phyloP scores from a whole-genome alignment of 2,113 vertebrate genomes.

The Turdus rufiventris region DNA sequence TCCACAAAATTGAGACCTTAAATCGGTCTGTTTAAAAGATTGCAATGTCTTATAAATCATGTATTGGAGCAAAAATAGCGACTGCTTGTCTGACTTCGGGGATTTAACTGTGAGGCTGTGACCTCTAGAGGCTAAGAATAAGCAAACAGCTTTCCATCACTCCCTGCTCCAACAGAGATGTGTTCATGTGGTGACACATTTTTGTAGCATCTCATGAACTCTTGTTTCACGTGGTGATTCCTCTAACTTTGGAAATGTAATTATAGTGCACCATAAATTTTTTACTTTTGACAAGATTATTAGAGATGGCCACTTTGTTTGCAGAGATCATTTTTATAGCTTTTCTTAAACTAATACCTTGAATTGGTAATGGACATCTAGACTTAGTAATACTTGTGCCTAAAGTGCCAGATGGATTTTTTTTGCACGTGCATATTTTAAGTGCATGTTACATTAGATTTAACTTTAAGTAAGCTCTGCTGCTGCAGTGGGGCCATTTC shows the following conservation, averaged over 20 bases:
- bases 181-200: background rate
- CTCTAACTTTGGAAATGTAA: background rate
- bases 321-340: background rate
- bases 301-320: background rate
- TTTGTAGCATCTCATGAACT: background rate
- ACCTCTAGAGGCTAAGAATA: conserved; percentile 61
- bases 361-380: background rate
- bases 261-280: background rate
- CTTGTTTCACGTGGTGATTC: background rate
- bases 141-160: conserved; percentile 28
- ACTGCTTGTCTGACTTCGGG: conserved; percentile 6
- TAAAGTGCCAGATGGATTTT: background rate
- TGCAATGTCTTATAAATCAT: background rate
- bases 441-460: background rate
- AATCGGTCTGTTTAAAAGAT: conserved; percentile 5
- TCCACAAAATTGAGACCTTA: background rate
- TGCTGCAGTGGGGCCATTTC: background rate
- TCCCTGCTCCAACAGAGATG: background rate
- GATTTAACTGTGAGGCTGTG: conserved; percentile 48
- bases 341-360: background rate
- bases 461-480: background rate
- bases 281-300: background rate
- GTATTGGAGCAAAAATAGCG: background rate
- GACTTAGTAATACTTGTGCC: background rate
- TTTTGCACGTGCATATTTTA: background rate